A percentile compares a stretch with the other conserved stretches of the same genome.
These are phyloP conservation scores for Coelopa pilipes DNA, from an alignment of 2,888 invertebrate species.

Conservation along the genomic window DNA sequence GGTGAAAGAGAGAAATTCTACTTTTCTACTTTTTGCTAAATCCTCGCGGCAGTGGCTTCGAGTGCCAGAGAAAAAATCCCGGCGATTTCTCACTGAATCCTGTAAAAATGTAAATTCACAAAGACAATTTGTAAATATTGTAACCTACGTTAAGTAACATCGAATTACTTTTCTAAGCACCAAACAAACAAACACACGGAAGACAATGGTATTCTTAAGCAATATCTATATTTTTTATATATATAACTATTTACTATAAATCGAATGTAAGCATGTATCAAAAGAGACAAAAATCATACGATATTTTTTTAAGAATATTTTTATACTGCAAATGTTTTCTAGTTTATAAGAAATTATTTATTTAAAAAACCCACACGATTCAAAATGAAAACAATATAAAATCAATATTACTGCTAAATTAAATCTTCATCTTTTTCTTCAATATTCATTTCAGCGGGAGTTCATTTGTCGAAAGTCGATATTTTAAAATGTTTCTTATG, in stretches of 20 bases:
- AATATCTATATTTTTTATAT: constrained; percentile 41
- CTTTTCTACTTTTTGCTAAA: constrained; percentile 32
- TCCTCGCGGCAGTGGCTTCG: constrained; percentile 37
- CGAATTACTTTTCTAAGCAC: constrained; percentile 35
- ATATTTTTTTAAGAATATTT: constrained; percentile 46
- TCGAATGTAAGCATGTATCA: constrained; percentile 12
- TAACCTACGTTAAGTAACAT: constrained; percentile 43
- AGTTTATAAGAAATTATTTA: constrained; percentile 59
- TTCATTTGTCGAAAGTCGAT: no score
- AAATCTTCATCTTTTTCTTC: neutral
- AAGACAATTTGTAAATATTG: constrained; percentile 38
- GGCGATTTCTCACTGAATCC: neutral
- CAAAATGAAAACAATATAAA: constrained; percentile 37
- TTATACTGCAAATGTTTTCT: constrained; percentile 60
- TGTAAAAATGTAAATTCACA: constrained; percentile 50
- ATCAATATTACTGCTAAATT: constrained; percentile 28
- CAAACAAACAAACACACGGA: constrained; percentile 39
- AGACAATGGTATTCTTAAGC: constrained; percentile 44
- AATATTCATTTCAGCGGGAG: neutral
- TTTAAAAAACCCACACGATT: constrained; percentile 47
- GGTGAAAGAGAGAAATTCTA: constrained; percentile 35
- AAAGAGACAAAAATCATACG: constrained; percentile 10
- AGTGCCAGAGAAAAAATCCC: constrained; percentile 1
- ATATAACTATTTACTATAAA: neutral
- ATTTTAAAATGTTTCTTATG: no score